Evolutionary conservation across 2,888 invertebrate genomes (phyloP).

Genomic region (Oxyscelio sp.): DNA sequence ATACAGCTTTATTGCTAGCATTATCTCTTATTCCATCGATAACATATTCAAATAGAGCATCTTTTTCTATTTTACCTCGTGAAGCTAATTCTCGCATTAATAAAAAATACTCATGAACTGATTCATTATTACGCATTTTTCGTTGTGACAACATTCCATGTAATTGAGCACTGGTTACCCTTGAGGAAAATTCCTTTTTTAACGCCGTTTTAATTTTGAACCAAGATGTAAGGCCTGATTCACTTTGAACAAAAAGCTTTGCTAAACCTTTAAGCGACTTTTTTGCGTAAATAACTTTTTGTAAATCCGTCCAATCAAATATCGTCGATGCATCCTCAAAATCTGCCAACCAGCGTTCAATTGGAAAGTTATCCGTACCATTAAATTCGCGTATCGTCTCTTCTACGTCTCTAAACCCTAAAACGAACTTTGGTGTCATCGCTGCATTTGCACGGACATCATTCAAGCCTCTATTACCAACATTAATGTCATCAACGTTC

Average conservation of each 20-base stretch:
- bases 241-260: constrained; percentile 22
- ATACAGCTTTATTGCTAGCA: constrained; percentile 21
- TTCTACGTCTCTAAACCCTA: not conserved
- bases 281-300: constrained; percentile 47
- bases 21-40: constrained; percentile 36
- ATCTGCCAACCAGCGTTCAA: constrained; percentile 34
- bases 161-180: constrained; percentile 39
- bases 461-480: too few relatives aligned
- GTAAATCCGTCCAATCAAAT: constrained; percentile 39
- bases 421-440: not conserved
- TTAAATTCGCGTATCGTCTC: constrained; percentile 12
- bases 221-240: constrained; percentile 3
- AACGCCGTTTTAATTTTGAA: constrained; percentile 1
- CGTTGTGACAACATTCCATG: constrained; percentile 37
- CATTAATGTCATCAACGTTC: too few relatives aligned
- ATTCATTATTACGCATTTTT: constrained; percentile 46
- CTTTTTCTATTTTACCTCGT: constrained; percentile 29
- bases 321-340: constrained; percentile 47
- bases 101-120: constrained; percentile 55
- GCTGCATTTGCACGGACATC: not conserved
- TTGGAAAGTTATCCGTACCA: not conserved
- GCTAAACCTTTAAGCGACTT: constrained; percentile 46
- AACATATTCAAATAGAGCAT: constrained; percentile 37
- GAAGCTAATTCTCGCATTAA: constrained; percentile 50
- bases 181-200: constrained; percentile 36